phyloP scores from a whole-genome alignment of 1,140 invertebrate genomes.

The Leptinotarsa defecta region DNA sequence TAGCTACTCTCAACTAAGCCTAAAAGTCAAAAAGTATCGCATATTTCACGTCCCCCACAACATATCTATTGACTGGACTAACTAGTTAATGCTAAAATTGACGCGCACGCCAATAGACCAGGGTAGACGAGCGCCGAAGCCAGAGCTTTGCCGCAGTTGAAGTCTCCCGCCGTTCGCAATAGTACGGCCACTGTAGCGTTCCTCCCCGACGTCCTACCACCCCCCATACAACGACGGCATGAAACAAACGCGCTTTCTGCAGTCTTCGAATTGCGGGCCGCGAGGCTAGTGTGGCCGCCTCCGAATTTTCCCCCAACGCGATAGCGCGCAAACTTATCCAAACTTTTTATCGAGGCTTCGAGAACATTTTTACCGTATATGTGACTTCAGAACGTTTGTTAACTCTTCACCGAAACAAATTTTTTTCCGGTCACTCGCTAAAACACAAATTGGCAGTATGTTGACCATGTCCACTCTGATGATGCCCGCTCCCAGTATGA shows the following conservation, averaged over 20 bases:
- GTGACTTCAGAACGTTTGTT: slow-evolving; percentile 7
- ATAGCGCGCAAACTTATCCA: slow-evolving; percentile 13
- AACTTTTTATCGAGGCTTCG: slow-evolving; percentile 7
- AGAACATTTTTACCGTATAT: neutral
- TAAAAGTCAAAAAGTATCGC: neutral
- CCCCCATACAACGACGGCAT: slow-evolving; percentile 46
- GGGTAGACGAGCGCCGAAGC: slow-evolving; percentile 51
- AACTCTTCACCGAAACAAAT: no score
- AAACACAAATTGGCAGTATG: slow-evolving; percentile 36
- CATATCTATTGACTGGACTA: no score
- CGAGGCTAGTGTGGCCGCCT: slow-evolving; percentile 47
- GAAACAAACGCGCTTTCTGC: slow-evolving; percentile 50
- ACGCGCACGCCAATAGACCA: slow-evolving; percentile 35
- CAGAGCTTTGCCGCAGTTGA: slow-evolving; percentile 52
- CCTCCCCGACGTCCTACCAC: slow-evolving; percentile 47
- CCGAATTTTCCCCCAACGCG: neutral
- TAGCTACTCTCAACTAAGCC: neutral
- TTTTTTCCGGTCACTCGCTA: no score
- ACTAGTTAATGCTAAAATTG: slow-evolving; percentile 3
- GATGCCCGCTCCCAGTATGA: slow-evolving; percentile 54
- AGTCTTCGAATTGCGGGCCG: slow-evolving; percentile 53
- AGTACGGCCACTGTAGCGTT: slow-evolving; percentile 47
- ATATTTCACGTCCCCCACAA: neutral
- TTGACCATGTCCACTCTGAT: slow-evolving; percentile 55
- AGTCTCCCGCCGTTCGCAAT: slow-evolving; percentile 50